Evolutionary conservation across 2,888 invertebrate genomes (phyloP).

Genomic region (Oegoconia quadripuncta): DNA sequence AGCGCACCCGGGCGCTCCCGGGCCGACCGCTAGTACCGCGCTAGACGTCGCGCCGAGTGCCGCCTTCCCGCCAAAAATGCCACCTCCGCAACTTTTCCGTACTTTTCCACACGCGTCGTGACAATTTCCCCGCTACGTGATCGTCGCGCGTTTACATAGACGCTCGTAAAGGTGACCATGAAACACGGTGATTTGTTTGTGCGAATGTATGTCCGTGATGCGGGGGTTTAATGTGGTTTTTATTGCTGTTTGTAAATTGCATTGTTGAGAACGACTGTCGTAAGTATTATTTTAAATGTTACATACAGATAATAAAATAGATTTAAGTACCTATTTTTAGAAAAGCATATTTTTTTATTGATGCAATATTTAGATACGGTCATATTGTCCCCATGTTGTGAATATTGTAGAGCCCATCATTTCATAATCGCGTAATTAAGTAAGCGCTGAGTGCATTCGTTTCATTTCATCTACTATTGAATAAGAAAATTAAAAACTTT

Average conservation of each 20-base stretch:
- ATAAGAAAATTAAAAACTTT: no score
- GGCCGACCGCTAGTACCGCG: slow-evolving; percentile 48
- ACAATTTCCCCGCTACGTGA: slow-evolving; percentile 23
- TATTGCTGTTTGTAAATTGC: slow-evolving; percentile 7
- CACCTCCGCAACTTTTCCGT: slow-evolving; percentile 39
- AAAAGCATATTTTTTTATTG: no score
- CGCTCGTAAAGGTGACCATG: slow-evolving; percentile 11
- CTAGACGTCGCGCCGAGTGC: slow-evolving; percentile 43
- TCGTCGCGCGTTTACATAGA: slow-evolving; percentile 2
- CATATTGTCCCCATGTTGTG: no score
- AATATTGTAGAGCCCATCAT: no score
- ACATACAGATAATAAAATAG: no score
- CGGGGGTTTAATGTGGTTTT: slow-evolving; percentile 12
- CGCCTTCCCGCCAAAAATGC: slow-evolving; percentile 25
- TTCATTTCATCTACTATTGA: no score
- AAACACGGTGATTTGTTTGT: slow-evolving; percentile 15
- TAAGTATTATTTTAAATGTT: slow-evolving; percentile 3
- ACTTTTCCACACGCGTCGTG: slow-evolving; percentile 41
- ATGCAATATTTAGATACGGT: no score
- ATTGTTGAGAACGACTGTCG: slow-evolving; percentile 2
- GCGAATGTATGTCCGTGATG: slow-evolving; percentile 13
- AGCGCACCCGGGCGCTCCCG: slow-evolving; percentile 26
- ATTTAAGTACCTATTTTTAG: no score
- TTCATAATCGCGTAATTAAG: no score
- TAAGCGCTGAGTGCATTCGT: no score